phyloP scores from a whole-genome alignment of 1,140 invertebrate genomes.

The Cryptotermes secundus region DNA sequence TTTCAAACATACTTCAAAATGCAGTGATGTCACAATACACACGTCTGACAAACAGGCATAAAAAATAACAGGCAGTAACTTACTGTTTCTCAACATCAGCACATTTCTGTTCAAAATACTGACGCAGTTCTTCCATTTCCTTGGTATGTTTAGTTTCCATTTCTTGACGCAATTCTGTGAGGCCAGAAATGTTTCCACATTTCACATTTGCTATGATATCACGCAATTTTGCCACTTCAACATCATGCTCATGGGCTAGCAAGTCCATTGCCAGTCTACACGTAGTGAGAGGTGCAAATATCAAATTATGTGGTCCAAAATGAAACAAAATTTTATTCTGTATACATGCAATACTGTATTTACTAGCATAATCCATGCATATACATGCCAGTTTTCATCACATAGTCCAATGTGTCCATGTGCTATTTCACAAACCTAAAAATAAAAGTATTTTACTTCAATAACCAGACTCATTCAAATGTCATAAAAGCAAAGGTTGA shows the following conservation, averaged over 20 bases:
- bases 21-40: too few species aligned
- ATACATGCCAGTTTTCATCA: not conserved
- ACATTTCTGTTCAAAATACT: conserved; percentile 76
- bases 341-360: not conserved
- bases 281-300: not conserved
- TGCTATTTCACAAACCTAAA: not conserved
- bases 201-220: not conserved
- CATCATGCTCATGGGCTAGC: conserved; percentile 35
- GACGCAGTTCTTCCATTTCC: conserved; percentile 74
- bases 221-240: conserved; percentile 32
- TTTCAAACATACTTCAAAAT: too few species aligned
- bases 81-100: conserved; percentile 73
- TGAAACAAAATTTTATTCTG: not conserved
- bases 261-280: conserved; percentile 37
- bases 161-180: conserved; percentile 51
- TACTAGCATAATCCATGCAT: not conserved
- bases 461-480: not conserved
- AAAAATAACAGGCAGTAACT: conserved; percentile 39
- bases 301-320: not conserved
- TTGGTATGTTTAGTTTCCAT: conserved; percentile 63
- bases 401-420: not conserved
- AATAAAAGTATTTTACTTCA: not conserved
- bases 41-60: too few species aligned
- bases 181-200: conserved; percentile 27
- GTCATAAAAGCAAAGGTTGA: not conserved